Evolutionary conservation across 2,888 invertebrate species (phyloP).

Genomic region (Polydrusus cervinus): DNA sequence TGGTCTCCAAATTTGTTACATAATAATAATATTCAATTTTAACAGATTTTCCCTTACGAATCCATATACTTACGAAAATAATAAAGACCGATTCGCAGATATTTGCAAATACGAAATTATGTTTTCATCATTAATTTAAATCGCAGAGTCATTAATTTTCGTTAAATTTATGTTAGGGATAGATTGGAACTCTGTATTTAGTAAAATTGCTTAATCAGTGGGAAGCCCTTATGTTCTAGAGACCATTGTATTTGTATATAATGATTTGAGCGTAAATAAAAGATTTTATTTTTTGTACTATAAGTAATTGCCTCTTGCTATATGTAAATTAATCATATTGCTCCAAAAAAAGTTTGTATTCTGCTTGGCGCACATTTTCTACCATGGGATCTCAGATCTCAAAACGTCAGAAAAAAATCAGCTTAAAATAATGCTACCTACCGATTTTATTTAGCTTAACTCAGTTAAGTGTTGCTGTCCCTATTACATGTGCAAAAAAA

Average conservation of each 20-base stretch:
- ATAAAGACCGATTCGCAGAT: conserved; percentile 3
- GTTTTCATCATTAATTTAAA: conserved; percentile 19
- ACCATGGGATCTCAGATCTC: too few species aligned
- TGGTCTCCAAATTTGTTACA: too few species aligned
- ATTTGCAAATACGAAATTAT: conserved; percentile 15
- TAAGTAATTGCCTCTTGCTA: too few species aligned
- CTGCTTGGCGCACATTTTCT: too few species aligned
- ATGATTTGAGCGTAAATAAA: background rate
- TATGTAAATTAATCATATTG: too few species aligned
- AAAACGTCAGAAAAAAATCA: too few species aligned
- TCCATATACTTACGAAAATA: background rate
- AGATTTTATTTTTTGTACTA: background rate
- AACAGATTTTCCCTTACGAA: background rate
- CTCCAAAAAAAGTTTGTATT: too few species aligned
- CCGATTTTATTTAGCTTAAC: too few species aligned
- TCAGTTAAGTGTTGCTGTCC: too few species aligned
- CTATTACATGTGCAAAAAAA: too few species aligned
- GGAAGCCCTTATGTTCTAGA: background rate
- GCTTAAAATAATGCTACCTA: too few species aligned
- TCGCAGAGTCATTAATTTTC: conserved; percentile 10
- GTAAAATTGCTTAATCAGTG: conserved; percentile 20
- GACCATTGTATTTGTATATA: background rate
- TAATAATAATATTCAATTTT: background rate
- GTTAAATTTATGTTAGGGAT: background rate
- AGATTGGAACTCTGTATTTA: conserved; percentile 13